Evolutionary conservation across 2,113 vertebrate genomes (phyloP).

Genomic region (Anoplopoma fimbria): DNA sequence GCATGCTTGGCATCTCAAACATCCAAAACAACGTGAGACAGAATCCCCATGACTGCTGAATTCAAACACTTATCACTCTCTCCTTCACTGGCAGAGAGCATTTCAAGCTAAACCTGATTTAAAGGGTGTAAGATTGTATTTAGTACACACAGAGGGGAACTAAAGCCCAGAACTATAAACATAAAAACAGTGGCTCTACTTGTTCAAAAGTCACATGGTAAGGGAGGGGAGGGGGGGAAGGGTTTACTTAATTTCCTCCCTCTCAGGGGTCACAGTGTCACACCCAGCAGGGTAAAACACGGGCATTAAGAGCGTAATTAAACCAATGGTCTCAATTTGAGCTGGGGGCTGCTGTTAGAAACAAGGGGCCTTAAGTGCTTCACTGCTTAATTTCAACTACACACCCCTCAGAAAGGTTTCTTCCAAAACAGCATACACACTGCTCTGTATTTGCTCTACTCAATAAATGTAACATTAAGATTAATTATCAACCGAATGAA

Average conservation of each 20-base stretch:
- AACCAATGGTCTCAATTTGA: conserved; percentile 37
- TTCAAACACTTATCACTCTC: conserved; percentile 60
- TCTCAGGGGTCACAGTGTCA: conserved; percentile 62
- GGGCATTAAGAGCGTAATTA: conserved; percentile 60
- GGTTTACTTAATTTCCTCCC: conserved; percentile 70
- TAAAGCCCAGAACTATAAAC: background rate
- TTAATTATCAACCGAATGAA: background rate
- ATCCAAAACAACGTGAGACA: conserved; percentile 68
- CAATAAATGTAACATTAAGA: conserved; percentile 7
- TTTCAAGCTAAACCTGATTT: conserved; percentile 42
- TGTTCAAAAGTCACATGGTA: conserved; percentile 31
- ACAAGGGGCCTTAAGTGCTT: conserved; percentile 56
- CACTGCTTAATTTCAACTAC: conserved; percentile 17
- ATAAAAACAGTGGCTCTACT: conserved; percentile 56
- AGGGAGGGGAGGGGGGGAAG: conserved; percentile 10
- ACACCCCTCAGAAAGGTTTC: conserved; percentile 19
- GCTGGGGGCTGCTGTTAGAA: conserved; percentile 33
- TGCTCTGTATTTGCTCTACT: conserved; percentile 5
- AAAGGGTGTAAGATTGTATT: background rate
- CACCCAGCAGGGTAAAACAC: conserved; percentile 53
- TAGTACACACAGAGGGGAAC: background rate
- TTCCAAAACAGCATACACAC: conserved; percentile 17
- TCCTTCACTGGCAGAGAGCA: conserved; percentile 24
- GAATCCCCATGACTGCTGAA: conserved; percentile 41
- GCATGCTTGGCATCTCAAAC: conserved; percentile 74